Evolutionary conservation across 2,888 invertebrate genomes (phyloP).

Genomic region (Zhuqinia jingwanae): DNA sequence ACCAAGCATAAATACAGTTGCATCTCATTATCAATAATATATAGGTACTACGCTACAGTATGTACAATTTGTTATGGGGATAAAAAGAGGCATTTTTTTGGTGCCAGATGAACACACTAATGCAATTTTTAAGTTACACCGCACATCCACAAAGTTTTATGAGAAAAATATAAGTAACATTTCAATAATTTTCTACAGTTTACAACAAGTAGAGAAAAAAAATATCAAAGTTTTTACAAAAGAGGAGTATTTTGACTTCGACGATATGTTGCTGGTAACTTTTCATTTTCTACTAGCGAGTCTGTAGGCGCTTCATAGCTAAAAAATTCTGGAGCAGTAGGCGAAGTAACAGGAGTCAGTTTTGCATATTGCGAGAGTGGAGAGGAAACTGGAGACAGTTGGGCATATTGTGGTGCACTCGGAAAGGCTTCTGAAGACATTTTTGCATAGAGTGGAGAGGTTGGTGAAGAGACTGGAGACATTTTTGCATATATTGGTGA

Average conservation of each 20-base stretch:
- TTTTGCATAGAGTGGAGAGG: constrained; percentile 56
- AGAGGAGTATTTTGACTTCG: not conserved
- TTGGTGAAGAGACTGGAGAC: constrained; percentile 24
- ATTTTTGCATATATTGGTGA: constrained; percentile 60
- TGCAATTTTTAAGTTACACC: too few species aligned
- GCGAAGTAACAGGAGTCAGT: too few species aligned
- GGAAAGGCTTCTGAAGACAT: constrained; percentile 38
- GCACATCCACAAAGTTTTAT: too few species aligned
- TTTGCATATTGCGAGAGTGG: too few species aligned
- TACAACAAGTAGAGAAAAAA: not conserved
- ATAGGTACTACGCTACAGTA: too few species aligned
- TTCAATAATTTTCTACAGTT: too few species aligned
- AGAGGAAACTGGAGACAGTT: constrained; percentile 42
- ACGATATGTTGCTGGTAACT: not conserved
- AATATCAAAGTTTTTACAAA: not conserved
- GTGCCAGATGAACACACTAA: too few species aligned
- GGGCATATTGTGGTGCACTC: constrained; percentile 1
- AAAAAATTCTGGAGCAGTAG: constrained; percentile 42
- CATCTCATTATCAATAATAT: too few species aligned
- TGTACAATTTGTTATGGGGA: too few species aligned
- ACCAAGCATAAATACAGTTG: too few species aligned
- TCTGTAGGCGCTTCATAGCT: constrained; percentile 54
- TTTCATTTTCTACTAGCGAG: not conserved
- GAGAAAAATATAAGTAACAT: too few species aligned
- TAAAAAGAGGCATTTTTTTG: too few species aligned